Evolutionary conservation across 1,140 invertebrate species (phyloP).

Genomic region (Hylyphantes graminicola): DNA sequence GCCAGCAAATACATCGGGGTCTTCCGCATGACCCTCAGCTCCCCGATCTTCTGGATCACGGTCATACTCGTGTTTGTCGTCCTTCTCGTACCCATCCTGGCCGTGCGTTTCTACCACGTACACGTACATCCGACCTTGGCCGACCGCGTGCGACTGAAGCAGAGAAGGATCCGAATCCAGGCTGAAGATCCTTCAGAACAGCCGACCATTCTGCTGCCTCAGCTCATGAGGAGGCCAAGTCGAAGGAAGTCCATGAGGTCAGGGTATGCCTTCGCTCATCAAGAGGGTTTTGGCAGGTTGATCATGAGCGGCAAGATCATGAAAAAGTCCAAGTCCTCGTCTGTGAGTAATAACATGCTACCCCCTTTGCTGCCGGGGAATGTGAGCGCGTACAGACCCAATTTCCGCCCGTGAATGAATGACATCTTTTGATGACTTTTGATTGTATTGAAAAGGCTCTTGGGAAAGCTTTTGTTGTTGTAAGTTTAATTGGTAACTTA

Average conservation of each 20-base stretch:
- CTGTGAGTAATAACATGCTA: conserved; percentile 53
- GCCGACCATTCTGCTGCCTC: conserved; percentile 68
- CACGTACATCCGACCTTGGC: conserved; percentile 90
- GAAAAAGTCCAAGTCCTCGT: conserved; percentile 67
- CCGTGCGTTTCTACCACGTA: conserved; percentile 91
- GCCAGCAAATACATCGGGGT: conserved; percentile 64
- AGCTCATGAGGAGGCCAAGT: conserved; percentile 83
- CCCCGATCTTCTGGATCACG: conserved; percentile 85
- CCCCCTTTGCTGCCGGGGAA: conserved; percentile 43
- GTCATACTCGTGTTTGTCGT: conserved; percentile 84
- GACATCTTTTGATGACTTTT: not conserved
- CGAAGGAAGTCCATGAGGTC: conserved; percentile 92
- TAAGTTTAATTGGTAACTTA: too few relatives aligned
- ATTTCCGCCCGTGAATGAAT: conserved; percentile 28
- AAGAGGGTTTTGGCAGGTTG: conserved; percentile 95
- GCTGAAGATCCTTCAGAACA: conserved; percentile 73
- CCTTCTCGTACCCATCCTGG: conserved; percentile 91
- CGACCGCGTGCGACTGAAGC: conserved; percentile 89
- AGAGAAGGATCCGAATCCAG: conserved; percentile 72
- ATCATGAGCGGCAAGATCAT: conserved; percentile 99
- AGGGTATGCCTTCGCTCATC: conserved; percentile 98
- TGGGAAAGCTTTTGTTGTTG: too few relatives aligned
- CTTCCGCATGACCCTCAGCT: conserved; percentile 64
- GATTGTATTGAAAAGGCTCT: too few relatives aligned
- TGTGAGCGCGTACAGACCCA: conserved; percentile 36